Conservation (phyloP, 2,888 invertebrate genomes). For the Phengaris arion region DNA sequence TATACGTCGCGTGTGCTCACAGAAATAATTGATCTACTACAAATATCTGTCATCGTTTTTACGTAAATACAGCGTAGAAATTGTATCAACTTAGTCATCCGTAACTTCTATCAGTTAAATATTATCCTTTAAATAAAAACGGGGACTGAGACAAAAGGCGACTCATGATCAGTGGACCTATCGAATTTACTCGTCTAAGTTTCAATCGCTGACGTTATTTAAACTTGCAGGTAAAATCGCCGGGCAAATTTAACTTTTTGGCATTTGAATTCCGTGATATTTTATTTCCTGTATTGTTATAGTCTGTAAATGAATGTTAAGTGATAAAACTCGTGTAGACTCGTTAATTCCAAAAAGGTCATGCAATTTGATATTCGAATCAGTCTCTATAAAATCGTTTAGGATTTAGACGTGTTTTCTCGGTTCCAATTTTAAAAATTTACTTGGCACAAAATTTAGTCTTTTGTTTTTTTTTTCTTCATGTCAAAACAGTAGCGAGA, state of each 20-base stretch:
- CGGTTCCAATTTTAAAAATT: neutral
- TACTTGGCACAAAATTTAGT: neutral
- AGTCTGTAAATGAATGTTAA: constrained; percentile 11
- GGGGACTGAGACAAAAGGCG: too few species aligned
- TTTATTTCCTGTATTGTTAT: constrained; percentile 15
- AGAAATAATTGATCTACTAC: constrained; percentile 3
- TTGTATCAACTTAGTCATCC: neutral
- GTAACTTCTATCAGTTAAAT: neutral
- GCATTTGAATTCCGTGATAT: constrained; percentile 10
- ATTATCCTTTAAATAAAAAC: too few species aligned
- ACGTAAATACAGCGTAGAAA: neutral
- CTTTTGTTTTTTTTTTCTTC: neutral
- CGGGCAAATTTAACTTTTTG: neutral
- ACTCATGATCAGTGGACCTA: too few species aligned
- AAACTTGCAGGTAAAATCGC: neutral
- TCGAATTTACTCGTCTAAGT: too few species aligned
- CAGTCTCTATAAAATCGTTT: neutral
- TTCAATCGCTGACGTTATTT: neutral
- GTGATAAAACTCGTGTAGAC: constrained; percentile 18
- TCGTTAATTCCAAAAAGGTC: constrained; percentile 16
- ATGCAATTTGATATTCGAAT: neutral
- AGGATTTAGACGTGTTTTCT: constrained; percentile 15
- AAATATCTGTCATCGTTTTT: neutral
- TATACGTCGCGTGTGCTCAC: neutral
- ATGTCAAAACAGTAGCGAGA: constrained; percentile 1